Percentiles rank a stretch among this genome's conserved stretches.
Evolutionary conservation across 2,888 invertebrate genomes (phyloP).

Genomic region (Choreutis nemorana): DNA sequence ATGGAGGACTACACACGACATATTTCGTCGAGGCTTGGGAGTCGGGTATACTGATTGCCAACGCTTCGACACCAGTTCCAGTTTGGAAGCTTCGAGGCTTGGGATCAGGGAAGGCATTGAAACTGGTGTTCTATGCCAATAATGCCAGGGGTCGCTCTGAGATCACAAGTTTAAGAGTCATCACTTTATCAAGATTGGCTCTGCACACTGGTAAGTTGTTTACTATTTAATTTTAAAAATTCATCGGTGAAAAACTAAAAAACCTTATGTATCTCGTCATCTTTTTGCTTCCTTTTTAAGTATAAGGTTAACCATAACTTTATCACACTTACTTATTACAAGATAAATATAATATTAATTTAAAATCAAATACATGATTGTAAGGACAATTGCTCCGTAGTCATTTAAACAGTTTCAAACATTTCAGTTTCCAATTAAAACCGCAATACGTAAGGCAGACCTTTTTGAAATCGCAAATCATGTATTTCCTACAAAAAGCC

Average conservation of each 20-base stretch:
- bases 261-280: background rate
- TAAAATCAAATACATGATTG: too few species aligned
- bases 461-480: too few species aligned
- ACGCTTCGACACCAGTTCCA: constrained; percentile 75
- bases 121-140: constrained; percentile 81
- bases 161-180: constrained; percentile 51
- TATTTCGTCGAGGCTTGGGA: constrained; percentile 78
- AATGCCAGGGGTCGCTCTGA: constrained; percentile 87
- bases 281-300: too few species aligned
- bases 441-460: too few species aligned
- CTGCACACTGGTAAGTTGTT: constrained; percentile 40
- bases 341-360: too few species aligned
- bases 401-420: too few species aligned
- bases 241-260: background rate
- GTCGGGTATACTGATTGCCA: constrained; percentile 68
- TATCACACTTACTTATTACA: too few species aligned
- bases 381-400: too few species aligned
- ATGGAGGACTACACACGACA: constrained; percentile 78
- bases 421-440: too few species aligned
- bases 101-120: constrained; percentile 79
- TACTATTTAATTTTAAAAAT: background rate
- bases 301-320: too few species aligned
- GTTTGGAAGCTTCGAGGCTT: constrained; percentile 80
- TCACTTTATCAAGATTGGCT: constrained; percentile 41
- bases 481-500: too few species aligned